Evolutionary conservation across 2,113 vertebrate genomes (phyloP).

Genomic region (Chloroceryle aenea): DNA sequence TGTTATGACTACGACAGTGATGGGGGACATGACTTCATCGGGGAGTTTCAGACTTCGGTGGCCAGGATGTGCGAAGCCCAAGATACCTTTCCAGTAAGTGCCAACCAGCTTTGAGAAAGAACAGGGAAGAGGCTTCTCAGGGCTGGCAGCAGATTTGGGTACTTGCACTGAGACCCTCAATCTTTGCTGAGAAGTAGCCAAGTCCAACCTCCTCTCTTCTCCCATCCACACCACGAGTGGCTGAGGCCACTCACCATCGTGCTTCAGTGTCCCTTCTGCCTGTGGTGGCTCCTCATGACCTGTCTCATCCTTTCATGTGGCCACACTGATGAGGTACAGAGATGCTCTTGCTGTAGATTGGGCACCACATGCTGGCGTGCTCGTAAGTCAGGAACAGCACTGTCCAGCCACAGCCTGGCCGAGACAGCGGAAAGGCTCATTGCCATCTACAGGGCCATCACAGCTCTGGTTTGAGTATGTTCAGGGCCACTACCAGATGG

Average conservation of each 20-base stretch:
- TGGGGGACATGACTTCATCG: constrained; percentile 96
- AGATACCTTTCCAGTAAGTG: constrained; percentile 85
- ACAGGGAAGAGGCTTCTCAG: accelerated
- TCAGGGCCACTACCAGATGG: accelerated
- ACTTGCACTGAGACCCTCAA: neutral
- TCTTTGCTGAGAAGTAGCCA: neutral
- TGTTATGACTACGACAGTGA: constrained; percentile 97
- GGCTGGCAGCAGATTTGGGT: neutral
- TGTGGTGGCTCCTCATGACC: neutral
- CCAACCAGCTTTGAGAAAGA: neutral
- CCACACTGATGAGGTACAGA: neutral
- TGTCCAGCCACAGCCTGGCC: neutral
- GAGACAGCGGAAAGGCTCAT: neutral
- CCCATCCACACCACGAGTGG: accelerated
- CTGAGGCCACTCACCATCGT: accelerated
- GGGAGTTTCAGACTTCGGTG: constrained; percentile 91
- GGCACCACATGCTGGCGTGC: accelerated
- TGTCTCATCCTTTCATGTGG: neutral
- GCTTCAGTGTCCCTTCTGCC: neutral
- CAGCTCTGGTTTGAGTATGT: neutral
- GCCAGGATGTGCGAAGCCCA: constrained; percentile 89
- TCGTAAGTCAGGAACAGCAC: neutral
- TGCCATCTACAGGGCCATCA: neutral
- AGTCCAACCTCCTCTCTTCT: neutral
- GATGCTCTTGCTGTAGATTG: neutral